Evolutionary conservation across 1,140 invertebrate genomes (phyloP).

Genomic region (Anoplophora glabripennis): DNA sequence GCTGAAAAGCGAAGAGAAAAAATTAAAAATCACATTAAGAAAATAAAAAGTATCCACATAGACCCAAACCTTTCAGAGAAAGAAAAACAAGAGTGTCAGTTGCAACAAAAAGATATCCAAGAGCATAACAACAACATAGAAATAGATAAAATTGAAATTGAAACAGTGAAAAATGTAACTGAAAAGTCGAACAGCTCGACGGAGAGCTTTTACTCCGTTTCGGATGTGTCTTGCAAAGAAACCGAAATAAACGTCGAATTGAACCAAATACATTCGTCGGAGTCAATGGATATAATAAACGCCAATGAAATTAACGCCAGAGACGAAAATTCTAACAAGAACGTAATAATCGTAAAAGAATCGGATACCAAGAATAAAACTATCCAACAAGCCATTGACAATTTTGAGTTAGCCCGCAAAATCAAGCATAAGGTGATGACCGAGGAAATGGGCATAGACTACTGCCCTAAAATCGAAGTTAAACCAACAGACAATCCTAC

Average conservation of each 20-base stretch:
- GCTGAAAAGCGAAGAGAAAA: slow-evolving; percentile 29
- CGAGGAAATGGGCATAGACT: slow-evolving; percentile 31
- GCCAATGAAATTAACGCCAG: slow-evolving; percentile 18
- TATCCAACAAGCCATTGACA: slow-evolving; percentile 30
- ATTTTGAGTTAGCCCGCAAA: slow-evolving; percentile 36
- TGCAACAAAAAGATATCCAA: neutral
- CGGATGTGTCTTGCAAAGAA: slow-evolving; percentile 10
- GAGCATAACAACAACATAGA: neutral
- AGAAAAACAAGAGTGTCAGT: neutral
- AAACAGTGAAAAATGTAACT: slow-evolving; percentile 2
- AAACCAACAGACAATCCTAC: neutral
- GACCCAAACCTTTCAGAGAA: neutral
- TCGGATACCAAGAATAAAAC: neutral
- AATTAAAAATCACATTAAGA: slow-evolving; percentile 30
- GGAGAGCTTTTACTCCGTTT: slow-evolving; percentile 32
- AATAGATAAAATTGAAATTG: neutral
- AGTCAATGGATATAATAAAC: slow-evolving; percentile 33
- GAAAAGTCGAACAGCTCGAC: slow-evolving; percentile 27
- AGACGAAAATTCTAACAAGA: slow-evolving; percentile 7
- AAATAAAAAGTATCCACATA: slow-evolving; percentile 20
- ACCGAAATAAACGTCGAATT: slow-evolving; percentile 7
- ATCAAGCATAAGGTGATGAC: slow-evolving; percentile 38
- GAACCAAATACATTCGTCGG: slow-evolving; percentile 12
- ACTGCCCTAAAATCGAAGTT: neutral
- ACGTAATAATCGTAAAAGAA: neutral